Evolutionary conservation across 2,797 vertebrate genomes (phyloP).

Genomic region (Acrocephalus scirpaceus): DNA sequence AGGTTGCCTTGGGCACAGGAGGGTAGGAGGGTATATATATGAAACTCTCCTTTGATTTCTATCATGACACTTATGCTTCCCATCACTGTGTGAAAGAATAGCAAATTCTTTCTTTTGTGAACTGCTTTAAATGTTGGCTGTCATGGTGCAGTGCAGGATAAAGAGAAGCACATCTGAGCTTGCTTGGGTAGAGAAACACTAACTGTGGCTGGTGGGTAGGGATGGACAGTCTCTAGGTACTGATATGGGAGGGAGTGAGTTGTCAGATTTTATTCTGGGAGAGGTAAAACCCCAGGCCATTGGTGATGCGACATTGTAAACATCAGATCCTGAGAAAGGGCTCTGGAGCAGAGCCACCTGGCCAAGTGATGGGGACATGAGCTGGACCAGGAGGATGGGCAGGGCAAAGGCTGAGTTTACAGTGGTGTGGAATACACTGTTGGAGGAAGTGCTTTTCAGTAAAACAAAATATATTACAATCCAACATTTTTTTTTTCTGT

Average conservation of each 20-base stretch:
- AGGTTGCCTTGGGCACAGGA: rapidly evolving
- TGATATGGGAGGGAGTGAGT: background rate
- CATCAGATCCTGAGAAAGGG: background rate
- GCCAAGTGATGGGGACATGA: background rate
- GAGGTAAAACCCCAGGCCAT: background rate
- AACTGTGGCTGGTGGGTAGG: background rate
- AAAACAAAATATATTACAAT: background rate
- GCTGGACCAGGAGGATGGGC: background rate
- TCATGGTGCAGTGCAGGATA: background rate
- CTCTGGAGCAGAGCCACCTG: background rate
- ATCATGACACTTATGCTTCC: background rate
- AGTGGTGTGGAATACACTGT: background rate
- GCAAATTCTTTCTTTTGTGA: background rate
- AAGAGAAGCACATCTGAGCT: background rate
- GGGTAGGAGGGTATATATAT: background rate
- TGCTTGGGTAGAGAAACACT: background rate
- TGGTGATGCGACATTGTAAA: background rate
- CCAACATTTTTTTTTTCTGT: background rate
- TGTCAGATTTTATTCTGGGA: background rate
- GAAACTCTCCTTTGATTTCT: background rate
- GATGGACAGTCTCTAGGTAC: background rate
- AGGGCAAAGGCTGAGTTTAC: background rate
- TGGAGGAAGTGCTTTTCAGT: background rate
- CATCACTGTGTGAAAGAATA: background rate
- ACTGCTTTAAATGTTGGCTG: background rate